Evolutionary conservation across 2,113 vertebrate genomes (phyloP).

Genomic region (Saccopteryx leptura): DNA sequence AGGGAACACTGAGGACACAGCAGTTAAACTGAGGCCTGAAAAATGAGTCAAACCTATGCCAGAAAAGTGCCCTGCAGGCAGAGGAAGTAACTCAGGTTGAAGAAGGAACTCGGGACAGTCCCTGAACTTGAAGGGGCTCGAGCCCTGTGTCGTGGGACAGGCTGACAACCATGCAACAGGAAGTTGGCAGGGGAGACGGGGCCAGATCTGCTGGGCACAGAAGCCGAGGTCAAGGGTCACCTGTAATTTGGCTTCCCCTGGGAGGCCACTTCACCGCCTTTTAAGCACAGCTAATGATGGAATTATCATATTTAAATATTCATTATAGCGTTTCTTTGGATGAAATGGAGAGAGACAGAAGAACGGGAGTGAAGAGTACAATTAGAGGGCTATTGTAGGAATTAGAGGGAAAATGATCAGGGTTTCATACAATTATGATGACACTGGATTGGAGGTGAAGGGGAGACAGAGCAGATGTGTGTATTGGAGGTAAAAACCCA

Average conservation of each 20-base stretch:
- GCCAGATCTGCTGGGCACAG: background rate
- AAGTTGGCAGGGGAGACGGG: accelerated
- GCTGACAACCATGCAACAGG: accelerated
- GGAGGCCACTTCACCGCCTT: background rate
- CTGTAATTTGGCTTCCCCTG: background rate
- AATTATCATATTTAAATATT: constrained; percentile 20
- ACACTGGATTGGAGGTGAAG: background rate
- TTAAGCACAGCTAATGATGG: background rate
- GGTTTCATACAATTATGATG: background rate
- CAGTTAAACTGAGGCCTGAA: background rate
- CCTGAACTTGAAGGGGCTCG: background rate
- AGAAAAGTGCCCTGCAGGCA: background rate
- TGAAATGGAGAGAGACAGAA: background rate
- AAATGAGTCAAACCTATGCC: background rate
- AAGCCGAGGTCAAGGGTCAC: background rate
- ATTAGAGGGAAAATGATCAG: background rate
- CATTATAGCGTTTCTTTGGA: background rate
- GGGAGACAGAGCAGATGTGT: background rate
- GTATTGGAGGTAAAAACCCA: background rate
- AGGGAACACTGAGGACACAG: background rate
- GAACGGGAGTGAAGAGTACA: background rate
- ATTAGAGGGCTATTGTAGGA: background rate
- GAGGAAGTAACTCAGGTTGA: background rate
- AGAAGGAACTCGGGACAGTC: background rate
- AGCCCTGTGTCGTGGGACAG: background rate